Evolutionary conservation across 2,797 vertebrate species (phyloP), one percentile per base, ranked within the genome.

Genomic region (Fundulus diaphanus): DNA sequence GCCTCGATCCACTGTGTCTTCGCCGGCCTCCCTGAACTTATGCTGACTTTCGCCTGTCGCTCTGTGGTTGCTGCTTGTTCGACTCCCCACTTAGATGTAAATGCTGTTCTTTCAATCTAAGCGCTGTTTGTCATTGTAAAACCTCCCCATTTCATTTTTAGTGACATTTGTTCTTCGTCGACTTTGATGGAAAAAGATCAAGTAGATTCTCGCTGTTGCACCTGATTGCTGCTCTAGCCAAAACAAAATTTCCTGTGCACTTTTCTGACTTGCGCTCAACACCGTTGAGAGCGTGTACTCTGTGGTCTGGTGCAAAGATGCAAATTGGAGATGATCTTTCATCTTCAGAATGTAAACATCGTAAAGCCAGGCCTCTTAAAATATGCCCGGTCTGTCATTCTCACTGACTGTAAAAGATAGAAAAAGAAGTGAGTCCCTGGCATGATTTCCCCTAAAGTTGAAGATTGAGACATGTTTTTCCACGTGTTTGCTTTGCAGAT

Each of bases 11-110:
- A 54, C 73, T 2, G 66, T 0, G 61, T 70, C 80, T 73, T 79
- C 73, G 27, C 81, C 79, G 44, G 78, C 65, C 73, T 73, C 73
- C 54, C 18, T 87, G 84, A 91, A 91, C 89, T 90, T 90, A 83
- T 7, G 48, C 71, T 85, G 81, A 87, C 87, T 88, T 84, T 42
- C 37, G 73, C 75, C 57, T 11, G 48, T 76, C 63, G 71, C 27
- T 48, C 6, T 16, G 48, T 8, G 63, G 65, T 56, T 80, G 72
- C 57, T 67, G 15, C 72, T 78, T 74, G 31, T 37, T 31, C 44
- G 29, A 1, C 1, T 31, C 7, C 29, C 5, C 67, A 70, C 42
- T 37, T 0, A 33, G 37, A 37, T 22, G 3, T 61, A 22, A 67
- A 57, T 52, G 35, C 31, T 18, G 48, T 18, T 42, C 69, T 51